Percentiles rank a stretch among this genome's conserved stretches.
Conservation (phyloP, 2,797 vertebrate genomes). For the Sebastes wilsoni region DNA sequence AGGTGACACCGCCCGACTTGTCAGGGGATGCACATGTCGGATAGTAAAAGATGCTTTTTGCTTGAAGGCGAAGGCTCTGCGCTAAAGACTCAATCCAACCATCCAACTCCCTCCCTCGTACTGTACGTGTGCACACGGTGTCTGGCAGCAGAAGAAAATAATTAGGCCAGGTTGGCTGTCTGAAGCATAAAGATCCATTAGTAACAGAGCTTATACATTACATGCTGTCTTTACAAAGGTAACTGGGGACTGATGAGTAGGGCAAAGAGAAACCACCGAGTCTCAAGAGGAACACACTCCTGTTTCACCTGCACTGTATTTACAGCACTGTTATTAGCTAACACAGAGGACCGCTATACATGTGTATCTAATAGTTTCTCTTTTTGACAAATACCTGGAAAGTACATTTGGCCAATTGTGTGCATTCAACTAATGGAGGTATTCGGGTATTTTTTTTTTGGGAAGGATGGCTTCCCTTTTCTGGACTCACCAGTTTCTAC, state of each 20-base stretch:
- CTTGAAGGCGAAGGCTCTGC: constrained; percentile 34
- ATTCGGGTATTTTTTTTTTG: neutral
- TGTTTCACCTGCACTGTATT: constrained; percentile 5
- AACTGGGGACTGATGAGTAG: constrained; percentile 27
- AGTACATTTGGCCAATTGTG: neutral
- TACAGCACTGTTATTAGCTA: neutral
- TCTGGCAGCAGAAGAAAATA: constrained; percentile 40
- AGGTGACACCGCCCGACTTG: constrained; percentile 52
- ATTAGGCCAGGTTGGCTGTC: constrained; percentile 51
- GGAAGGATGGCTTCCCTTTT: neutral
- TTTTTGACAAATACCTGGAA: neutral
- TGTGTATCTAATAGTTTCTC: neutral
- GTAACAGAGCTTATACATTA: constrained; percentile 52
- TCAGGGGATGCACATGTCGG: constrained; percentile 36
- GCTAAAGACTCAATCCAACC: constrained; percentile 46
- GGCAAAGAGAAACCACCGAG: constrained; percentile 2
- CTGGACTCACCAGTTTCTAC: constrained; percentile 39
- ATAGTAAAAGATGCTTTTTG: constrained; percentile 46
- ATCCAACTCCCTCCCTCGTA: neutral
- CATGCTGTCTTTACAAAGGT: constrained; percentile 32
- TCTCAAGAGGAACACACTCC: neutral
- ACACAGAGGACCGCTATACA: neutral
- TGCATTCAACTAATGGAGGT: neutral
- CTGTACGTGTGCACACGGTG: neutral
- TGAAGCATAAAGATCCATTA: constrained; percentile 62